Conservation (phyloP, 2,797 vertebrate genomes). For the Distichodus sexfasciatus region DNA sequence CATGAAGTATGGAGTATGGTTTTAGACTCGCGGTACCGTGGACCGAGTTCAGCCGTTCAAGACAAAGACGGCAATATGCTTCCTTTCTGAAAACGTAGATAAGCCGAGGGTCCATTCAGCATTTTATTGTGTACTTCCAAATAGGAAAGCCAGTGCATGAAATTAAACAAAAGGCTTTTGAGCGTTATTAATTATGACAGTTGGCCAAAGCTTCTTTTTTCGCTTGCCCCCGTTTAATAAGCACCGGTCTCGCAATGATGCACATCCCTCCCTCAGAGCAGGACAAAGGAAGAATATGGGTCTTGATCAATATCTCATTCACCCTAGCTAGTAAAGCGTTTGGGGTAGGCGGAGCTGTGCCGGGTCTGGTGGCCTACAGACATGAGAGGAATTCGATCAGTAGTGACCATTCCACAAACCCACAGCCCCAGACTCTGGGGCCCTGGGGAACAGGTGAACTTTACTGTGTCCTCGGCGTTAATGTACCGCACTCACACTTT, state of each 20-base stretch:
- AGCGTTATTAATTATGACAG: slow-evolving; percentile 16
- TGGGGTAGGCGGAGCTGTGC: slow-evolving; percentile 28
- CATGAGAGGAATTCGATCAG: slow-evolving; percentile 44
- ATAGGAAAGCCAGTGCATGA: slow-evolving; percentile 1
- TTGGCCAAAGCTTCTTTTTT: slow-evolving; percentile 7
- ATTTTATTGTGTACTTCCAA: slow-evolving; percentile 12
- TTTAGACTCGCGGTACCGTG: slow-evolving; percentile 17
- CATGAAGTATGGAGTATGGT: neutral
- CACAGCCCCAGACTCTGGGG: slow-evolving; percentile 9
- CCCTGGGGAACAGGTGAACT: slow-evolving; percentile 11
- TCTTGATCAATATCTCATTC: slow-evolving; percentile 43
- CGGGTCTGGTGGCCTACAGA: slow-evolving; percentile 10
- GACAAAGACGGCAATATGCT: slow-evolving; percentile 32
- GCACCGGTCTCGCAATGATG: slow-evolving; percentile 13
- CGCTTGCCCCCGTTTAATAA: slow-evolving; percentile 4
- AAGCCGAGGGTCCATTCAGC: slow-evolving; percentile 22
- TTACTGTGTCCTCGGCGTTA: too few species aligned
- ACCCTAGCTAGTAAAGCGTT: slow-evolving; percentile 2
- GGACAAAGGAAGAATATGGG: slow-evolving; percentile 6
- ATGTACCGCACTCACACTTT: too few species aligned
- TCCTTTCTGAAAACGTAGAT: slow-evolving; percentile 23
- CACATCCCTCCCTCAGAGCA: neutral
- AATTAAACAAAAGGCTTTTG: slow-evolving; percentile 23
- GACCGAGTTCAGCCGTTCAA: slow-evolving; percentile 26
- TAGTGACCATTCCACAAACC: neutral